These are phyloP conservation scores for Novumbra hubbsi DNA, from an alignment of 2,797 vertebrate genomes.

Conservation along the genomic window DNA sequence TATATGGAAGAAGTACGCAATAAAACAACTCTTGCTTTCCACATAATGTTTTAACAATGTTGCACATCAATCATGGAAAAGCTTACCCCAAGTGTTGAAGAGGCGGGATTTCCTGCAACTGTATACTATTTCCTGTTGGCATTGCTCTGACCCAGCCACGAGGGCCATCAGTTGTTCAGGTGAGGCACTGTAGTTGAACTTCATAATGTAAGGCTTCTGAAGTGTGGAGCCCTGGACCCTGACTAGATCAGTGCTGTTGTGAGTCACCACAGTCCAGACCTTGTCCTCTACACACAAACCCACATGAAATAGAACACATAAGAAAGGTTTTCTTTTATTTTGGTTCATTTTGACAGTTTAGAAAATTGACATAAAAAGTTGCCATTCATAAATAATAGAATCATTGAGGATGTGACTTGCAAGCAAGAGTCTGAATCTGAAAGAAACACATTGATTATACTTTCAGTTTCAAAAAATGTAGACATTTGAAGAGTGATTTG, in stretches of 20 bases:
- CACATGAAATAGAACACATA: not conserved
- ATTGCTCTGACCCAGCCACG: conserved; percentile 84
- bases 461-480: not conserved
- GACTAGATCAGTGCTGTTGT: conserved; percentile 83
- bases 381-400: not conserved
- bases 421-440: not conserved
- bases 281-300: conserved; percentile 78
- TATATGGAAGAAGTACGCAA: conserved; percentile 2
- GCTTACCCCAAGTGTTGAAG: conserved; percentile 88
- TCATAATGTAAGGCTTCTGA: conserved; percentile 74
- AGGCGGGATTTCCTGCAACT: conserved; percentile 89
- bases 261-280: conserved; percentile 87
- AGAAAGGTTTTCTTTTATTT: not conserved
- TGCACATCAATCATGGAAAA: not conserved
- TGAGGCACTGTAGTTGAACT: conserved; percentile 82
- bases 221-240: conserved; percentile 74
- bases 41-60: not conserved
- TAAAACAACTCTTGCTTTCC: conserved; percentile 1
- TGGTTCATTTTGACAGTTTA: not conserved
- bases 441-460: not conserved
- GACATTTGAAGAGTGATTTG: conserved; percentile 4
- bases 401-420: not conserved
- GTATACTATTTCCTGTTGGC: conserved; percentile 90
- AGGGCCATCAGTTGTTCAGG: conserved; percentile 81
- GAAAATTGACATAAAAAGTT: not conserved